Base-by-base conservation (phyloP, 2,888 invertebrate genomes). In the Abrostola tripartita region DNA sequence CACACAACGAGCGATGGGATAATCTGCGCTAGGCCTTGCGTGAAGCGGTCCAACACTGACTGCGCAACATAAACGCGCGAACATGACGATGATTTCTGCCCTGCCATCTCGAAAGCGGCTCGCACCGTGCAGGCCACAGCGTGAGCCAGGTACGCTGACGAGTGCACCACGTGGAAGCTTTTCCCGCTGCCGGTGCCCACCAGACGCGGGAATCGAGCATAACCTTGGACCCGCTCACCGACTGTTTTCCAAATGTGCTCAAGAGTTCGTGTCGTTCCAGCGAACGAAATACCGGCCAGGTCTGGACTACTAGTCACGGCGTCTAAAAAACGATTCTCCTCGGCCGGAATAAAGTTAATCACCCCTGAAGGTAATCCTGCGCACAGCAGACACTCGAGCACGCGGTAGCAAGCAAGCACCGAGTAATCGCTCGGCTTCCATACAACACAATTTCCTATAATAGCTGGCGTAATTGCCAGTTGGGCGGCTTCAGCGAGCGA, bases 351-450 rank as follows among this genome's bases (percentile, higher is more conserved):
- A 88, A 98, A 99, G 91, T 98, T 98, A 10, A 99, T 97, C 12
- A 99, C 98, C 51, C 98, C 99, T 35, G 97, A 95, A 9, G 98
- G 98, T 12, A 99, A 95, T 9, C 98, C 99, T 8, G 98, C 98
- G 89, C 99, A 98, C 58, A 96, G 95, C 91, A 98, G 96, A 54
- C 98, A 96, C 87, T 98, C 96, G 85, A 96, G 98, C 74, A 97
- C 97, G 65, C 96, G 95, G 96, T 98, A 99, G 88, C 98, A 98
- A 14, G 98, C 98, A 7, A 99, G 95, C 9, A 99, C 86, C 1
- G 99, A 98, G 0, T 98, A 98, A 89, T 98, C 98, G 9, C 98
- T 98, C 0, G 99, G 98, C 88, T 99, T 99, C 98, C 98, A 99
- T 66, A 99, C 87, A 35, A 98, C 97, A 5, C 96, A 96, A 88